These are phyloP conservation scores for Pseudorhombus dupliciocellatus DNA, from an alignment of 2,113 vertebrate genomes.

Conservation along the genomic window DNA sequence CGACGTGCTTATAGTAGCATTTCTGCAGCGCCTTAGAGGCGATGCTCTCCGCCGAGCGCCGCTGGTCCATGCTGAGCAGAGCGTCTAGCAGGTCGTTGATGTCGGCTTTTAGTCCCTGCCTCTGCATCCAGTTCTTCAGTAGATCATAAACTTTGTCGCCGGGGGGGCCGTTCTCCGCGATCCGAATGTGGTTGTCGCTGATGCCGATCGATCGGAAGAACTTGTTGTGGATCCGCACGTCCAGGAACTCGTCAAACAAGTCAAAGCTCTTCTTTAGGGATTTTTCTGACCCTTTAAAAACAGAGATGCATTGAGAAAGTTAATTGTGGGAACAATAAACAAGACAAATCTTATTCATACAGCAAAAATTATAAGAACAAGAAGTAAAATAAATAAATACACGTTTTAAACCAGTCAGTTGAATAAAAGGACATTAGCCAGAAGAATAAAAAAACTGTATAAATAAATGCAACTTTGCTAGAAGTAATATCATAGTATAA, in stretches of 20 bases:
- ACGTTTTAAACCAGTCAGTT: too few relatives aligned
- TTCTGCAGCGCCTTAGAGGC: conserved; percentile 71
- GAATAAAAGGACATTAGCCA: too few relatives aligned
- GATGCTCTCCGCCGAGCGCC: conserved; percentile 80
- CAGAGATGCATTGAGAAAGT: neutral
- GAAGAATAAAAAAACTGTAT: too few relatives aligned
- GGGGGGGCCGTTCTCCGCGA: conserved; percentile 68
- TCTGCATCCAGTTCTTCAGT: conserved; percentile 83
- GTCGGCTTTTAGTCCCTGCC: conserved; percentile 80
- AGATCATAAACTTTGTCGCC: conserved; percentile 83
- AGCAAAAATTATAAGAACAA: neutral
- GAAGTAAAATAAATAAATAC: neutral
- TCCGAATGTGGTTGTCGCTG: conserved; percentile 80
- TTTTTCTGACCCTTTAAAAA: conserved; percentile 74
- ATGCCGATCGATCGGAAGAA: conserved; percentile 82
- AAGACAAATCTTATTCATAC: neutral
- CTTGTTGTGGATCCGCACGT: conserved; percentile 82
- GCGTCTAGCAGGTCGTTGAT: conserved; percentile 80
- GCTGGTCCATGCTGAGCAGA: conserved; percentile 81
- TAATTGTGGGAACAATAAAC: neutral
- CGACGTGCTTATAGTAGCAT: conserved; percentile 77
- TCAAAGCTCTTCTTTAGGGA: conserved; percentile 83
- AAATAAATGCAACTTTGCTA: too few relatives aligned
- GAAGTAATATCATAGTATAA: too few relatives aligned
- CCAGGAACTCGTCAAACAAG: conserved; percentile 79